These are phyloP conservation scores for Allolobophora icterica DNA, from an alignment of 2,888 invertebrate genomes.

Conservation along the genomic window DNA sequence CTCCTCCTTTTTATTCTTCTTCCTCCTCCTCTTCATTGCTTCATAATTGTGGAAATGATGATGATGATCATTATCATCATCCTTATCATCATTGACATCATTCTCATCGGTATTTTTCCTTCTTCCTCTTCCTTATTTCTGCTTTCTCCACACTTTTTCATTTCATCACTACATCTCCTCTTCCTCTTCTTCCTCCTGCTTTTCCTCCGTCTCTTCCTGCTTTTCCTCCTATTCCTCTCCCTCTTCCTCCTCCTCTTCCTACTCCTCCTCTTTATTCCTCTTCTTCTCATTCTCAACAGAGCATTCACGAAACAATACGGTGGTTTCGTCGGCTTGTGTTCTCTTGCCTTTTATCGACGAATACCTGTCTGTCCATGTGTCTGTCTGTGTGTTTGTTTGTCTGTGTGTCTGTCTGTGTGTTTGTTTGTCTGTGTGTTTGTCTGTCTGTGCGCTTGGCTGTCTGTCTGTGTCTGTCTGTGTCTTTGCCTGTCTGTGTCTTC, in stretches of 20 bases:
- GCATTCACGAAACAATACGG: neutral
- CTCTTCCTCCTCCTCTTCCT: no score
- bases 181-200: neutral
- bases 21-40: neutral
- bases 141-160: no score
- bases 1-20: neutral
- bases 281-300: neutral
- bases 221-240: neutral
- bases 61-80: neutral
- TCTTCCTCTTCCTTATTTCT: neutral
- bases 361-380: neutral
- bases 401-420: neutral
- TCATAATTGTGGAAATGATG: neutral
- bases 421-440: neutral
- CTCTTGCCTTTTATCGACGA: no score
- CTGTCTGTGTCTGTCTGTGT: neutral
- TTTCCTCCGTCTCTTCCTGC: neutral
- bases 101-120: neutral
- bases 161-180: neutral
- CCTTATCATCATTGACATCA: neutral
- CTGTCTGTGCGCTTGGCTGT: neutral
- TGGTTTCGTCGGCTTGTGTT: no score
- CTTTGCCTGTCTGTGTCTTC: no score
- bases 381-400: neutral
- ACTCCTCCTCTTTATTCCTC: neutral